Base-by-base conservation (phyloP, 2,797 vertebrate species). In the Parauchenoglanis ngamensis region DNA sequence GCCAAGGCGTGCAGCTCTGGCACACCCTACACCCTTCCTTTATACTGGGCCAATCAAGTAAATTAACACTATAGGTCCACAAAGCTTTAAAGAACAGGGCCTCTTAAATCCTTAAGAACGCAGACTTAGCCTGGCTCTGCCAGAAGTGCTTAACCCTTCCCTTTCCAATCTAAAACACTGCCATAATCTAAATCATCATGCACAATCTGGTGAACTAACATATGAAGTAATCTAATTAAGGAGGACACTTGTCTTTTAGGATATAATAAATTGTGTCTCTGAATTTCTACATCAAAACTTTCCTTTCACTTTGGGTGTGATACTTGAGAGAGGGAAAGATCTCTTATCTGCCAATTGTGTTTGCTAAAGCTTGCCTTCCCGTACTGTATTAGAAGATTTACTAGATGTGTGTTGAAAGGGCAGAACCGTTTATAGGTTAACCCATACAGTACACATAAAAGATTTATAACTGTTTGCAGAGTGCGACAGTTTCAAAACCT, bases 91-190 rank as follows among this genome's bases (percentile, higher is more conserved):
- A 90, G 89, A 92, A 90, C 90, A 92, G 90, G 83, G 87, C 90
- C 93, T 92, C 92, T 88, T 86, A 92, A 92, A 93, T 90, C 93
- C 90, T 89, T 87, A 77, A 93, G 86, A 89, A 92, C 87, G 90
- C 87, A 91, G 92, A 94, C 92, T 94, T 94, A 88, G 59, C 76
- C 65, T 77, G 84, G 89, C 86, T 89, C 87, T 89, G 92, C 91
- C 90, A 83, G 72, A 63, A 91, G 61, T 3, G 21, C 78, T 91
- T 89, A 91, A 93, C 91, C 72, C 87, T 88, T 78, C 88, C 85
- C 40, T 87, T 10, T 46, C 78, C 87, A 61, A 3, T 21, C 21
- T 40, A 56, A 76, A 61, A 63, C 25, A 61, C n/a, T 59, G 4
- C 35, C 23, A 46, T 25, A 65, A 70, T 28, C 49, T 17, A 44